These are phyloP conservation scores for Ranitomeya imitator DNA, from an alignment of 2,113 vertebrate species.

Conservation along the genomic window DNA sequence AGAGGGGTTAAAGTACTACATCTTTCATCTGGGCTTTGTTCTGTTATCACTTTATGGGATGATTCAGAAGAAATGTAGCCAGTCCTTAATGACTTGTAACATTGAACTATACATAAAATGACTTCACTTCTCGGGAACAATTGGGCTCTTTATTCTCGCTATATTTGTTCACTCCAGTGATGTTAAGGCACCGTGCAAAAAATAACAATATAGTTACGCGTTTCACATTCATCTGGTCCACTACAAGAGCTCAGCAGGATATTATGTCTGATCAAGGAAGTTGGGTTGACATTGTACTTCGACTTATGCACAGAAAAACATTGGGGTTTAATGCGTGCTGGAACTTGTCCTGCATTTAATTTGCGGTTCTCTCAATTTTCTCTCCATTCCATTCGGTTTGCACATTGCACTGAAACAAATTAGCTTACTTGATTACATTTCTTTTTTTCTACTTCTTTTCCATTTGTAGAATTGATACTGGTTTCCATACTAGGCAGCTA, in stretches of 20 bases:
- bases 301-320: slow-evolving; percentile 26
- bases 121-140: slow-evolving; percentile 41
- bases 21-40: slow-evolving; percentile 7
- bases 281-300: slow-evolving; percentile 21
- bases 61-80: slow-evolving; percentile 43
- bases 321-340: slow-evolving; percentile 23
- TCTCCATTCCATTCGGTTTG: slow-evolving; percentile 29
- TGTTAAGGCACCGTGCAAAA: slow-evolving; percentile 31
- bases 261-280: slow-evolving; percentile 20
- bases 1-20: neutral
- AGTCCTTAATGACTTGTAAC: neutral
- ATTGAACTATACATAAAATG: slow-evolving; percentile 18
- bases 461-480: neutral
- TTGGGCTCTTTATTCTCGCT: slow-evolving; percentile 15
- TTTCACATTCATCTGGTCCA: slow-evolving; percentile 34
- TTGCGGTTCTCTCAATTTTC: slow-evolving; percentile 40
- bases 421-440: slow-evolving; percentile 22
- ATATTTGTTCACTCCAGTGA: slow-evolving; percentile 40
- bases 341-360: slow-evolving; percentile 40
- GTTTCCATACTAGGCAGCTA: neutral
- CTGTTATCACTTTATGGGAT: slow-evolving; percentile 41
- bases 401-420: neutral
- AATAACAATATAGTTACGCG: slow-evolving; percentile 21
- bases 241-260: slow-evolving; percentile 33
- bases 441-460: neutral